These are phyloP conservation scores for Panurus biarmicus DNA, from an alignment of 2,113 vertebrate genomes.

Conservation along the genomic window DNA sequence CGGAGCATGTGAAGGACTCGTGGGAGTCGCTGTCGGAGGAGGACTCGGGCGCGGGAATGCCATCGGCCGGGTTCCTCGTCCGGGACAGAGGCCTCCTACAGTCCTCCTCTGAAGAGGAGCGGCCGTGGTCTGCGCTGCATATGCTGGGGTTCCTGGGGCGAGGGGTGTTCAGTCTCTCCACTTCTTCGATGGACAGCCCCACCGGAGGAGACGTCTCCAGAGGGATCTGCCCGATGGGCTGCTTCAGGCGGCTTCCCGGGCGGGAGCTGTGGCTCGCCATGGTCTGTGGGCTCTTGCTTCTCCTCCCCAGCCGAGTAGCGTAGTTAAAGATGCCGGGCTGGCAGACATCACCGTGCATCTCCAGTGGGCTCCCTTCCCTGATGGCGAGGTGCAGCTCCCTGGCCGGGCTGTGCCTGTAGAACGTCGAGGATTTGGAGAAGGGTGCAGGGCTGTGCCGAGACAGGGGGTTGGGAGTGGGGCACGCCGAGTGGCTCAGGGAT, in stretches of 20 bases:
- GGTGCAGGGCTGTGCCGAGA: constrained; percentile 92
- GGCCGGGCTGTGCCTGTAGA: constrained; percentile 90
- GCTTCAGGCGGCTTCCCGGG: constrained; percentile 90
- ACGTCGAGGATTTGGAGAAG: constrained; percentile 86
- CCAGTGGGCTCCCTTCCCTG: constrained; percentile 85
- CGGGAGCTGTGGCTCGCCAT: constrained; percentile 84
- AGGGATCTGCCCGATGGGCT: constrained; percentile 87
- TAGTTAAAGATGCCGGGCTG: constrained; percentile 90
- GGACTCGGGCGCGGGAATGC: constrained; percentile 90
- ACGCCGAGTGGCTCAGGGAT: constrained; percentile 86
- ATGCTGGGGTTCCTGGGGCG: constrained; percentile 95
- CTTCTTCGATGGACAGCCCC: constrained; percentile 93
- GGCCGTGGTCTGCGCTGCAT: constrained; percentile 94
- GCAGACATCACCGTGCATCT: constrained; percentile 82
- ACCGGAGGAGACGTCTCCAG: constrained; percentile 87
- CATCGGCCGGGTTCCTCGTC: constrained; percentile 90
- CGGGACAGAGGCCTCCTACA: constrained; percentile 88
- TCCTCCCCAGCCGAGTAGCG: constrained; percentile 84
- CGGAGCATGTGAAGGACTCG: constrained; percentile 98
- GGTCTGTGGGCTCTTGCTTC: constrained; percentile 93
- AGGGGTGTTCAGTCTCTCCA: constrained; percentile 95
- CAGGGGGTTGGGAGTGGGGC: constrained; percentile 86
- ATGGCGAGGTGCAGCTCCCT: constrained; percentile 87
- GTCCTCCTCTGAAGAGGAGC: constrained; percentile 93
- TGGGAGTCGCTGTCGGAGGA: constrained; percentile 98